Percentiles rank a stretch among this genome's conserved stretches.
phyloP scores from a whole-genome alignment of 2,888 invertebrate species.

The Eupeodes latifasciatus region DNA sequence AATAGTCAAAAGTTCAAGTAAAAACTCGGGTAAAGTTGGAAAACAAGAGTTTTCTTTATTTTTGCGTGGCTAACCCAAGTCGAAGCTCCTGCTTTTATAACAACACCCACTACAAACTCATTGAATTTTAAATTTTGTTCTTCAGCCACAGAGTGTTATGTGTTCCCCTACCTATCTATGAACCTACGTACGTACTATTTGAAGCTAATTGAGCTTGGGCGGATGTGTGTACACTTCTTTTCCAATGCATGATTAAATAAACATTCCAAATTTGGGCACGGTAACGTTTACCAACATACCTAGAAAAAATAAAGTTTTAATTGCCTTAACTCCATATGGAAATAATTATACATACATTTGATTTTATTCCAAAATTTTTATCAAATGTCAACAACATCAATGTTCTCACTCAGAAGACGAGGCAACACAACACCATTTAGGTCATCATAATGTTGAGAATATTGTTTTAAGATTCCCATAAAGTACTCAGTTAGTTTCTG shows the following conservation, averaged over 20 bases:
- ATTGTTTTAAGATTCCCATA: no score
- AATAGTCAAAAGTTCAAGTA: not conserved
- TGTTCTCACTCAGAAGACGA: no score
- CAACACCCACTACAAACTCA: not conserved
- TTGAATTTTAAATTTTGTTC: not conserved
- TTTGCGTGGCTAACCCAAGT: not conserved
- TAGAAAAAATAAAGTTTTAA: not conserved
- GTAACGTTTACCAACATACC: not conserved
- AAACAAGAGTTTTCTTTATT: not conserved
- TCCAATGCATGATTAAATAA: slow-evolving; percentile 16
- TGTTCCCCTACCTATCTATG: not conserved
- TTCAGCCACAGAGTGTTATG: not conserved
- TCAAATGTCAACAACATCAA: not conserved
- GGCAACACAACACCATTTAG: no score
- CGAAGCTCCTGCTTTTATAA: not conserved
- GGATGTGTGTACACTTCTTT: slow-evolving; percentile 26
- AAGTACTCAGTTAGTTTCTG: no score
- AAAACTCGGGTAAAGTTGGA: not conserved
- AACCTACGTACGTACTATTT: no score
- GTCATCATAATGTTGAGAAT: no score
- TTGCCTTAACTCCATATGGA: not conserved
- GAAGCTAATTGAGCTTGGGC: not conserved
- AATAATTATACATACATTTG: not conserved
- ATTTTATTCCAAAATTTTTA: not conserved
- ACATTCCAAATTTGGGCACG: not conserved